phyloP scores from a whole-genome alignment of 2,888 invertebrate genomes.

The Nineta flava region DNA sequence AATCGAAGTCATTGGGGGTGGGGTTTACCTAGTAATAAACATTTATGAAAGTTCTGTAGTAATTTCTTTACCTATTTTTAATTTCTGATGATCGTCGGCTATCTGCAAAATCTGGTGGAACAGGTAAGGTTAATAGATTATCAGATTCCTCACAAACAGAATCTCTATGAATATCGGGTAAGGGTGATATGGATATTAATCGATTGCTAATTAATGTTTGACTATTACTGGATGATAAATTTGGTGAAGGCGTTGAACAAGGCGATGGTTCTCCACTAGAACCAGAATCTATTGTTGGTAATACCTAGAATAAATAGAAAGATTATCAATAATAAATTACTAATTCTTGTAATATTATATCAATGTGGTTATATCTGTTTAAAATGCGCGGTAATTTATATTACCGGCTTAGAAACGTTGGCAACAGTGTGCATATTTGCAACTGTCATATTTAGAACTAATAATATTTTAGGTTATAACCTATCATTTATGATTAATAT shows the following conservation, averaged over 20 bases:
- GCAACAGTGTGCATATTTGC: no score
- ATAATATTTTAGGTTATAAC: no score
- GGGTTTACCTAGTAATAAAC: no score
- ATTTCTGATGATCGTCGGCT: conserved; percentile 49
- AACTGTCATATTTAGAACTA: no score
- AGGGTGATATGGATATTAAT: conserved; percentile 45
- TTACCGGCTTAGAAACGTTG: no score
- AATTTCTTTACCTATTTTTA: conserved; percentile 8
- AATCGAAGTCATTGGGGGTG: no score
- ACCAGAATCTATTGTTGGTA: conserved; percentile 28
- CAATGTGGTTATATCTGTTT: no score
- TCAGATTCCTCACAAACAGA: conserved; percentile 38
- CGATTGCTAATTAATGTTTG: conserved; percentile 26
- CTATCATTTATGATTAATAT: no score
- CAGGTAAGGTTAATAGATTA: conserved; percentile 41
- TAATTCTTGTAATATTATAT: no score
- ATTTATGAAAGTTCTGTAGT: neutral
- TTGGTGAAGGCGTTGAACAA: conserved; percentile 33
- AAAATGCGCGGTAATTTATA: no score
- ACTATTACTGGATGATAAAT: conserved; percentile 13
- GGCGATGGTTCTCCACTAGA: conserved; percentile 29
- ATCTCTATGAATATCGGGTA: conserved; percentile 46
- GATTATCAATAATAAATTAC: neutral
- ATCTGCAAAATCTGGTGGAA: conserved; percentile 70
- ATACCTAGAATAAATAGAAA: conserved; percentile 13